These are phyloP conservation scores for Suncus etruscus DNA, from an alignment of 2,113 vertebrate genomes.

Conservation along the genomic window DNA sequence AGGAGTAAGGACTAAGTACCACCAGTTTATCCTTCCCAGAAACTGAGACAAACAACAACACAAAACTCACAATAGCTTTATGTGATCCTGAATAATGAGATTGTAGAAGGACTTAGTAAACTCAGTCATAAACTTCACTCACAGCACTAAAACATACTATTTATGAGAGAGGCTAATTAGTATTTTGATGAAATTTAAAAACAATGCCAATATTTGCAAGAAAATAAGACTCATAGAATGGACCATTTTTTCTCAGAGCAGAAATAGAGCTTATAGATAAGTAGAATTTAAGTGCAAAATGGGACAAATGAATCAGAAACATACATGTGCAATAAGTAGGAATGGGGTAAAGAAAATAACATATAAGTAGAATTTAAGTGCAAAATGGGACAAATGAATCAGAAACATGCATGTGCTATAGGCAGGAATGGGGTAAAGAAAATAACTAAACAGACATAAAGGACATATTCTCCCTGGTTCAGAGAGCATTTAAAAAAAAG, in stretches of 20 bases:
- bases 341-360: background rate
- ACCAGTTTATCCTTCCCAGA: too few species aligned
- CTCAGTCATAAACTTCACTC: background rate
- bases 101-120: conserved; percentile 35
- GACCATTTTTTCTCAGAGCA: background rate
- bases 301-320: conserved; percentile 32
- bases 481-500: background rate
- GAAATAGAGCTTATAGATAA: background rate
- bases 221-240: conserved; percentile 37
- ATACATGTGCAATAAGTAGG: background rate
- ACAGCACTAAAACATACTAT: conserved; percentile 9
- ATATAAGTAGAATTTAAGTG: conserved; percentile 55
- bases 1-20: too few species aligned
- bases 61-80: conserved; percentile 14
- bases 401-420: conserved; percentile 10
- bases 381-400: conserved; percentile 9
- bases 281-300: conserved; percentile 50
- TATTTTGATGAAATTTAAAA: conserved; percentile 60
- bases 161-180: background rate
- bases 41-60: too few species aligned
- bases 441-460: background rate
- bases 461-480: background rate
- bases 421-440: background rate
- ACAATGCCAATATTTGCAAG: conserved; percentile 57
- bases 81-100: background rate